phyloP scores from a whole-genome alignment of 2,113 vertebrate species.

The Okapia johnstoni region DNA sequence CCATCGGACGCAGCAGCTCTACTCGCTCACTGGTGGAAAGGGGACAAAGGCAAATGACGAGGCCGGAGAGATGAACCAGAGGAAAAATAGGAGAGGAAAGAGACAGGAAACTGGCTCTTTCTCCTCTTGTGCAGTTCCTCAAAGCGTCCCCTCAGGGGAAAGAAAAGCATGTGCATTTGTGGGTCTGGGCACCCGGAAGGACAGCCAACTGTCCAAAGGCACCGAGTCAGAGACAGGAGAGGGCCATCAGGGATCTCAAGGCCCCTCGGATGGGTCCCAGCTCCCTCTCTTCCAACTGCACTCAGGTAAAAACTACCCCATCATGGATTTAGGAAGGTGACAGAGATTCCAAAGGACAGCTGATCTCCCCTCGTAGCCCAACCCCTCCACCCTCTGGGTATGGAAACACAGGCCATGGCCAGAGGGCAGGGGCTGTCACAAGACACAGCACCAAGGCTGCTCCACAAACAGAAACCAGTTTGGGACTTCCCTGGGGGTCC shows the following conservation, averaged over 20 bases:
- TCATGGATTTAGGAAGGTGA: not conserved
- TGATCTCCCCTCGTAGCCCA: not conserved
- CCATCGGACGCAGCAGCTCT: fast-evolving
- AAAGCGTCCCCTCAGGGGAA: not conserved
- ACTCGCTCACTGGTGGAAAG: too few relatives aligned
- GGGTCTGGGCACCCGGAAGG: not conserved
- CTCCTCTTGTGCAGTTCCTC: not conserved
- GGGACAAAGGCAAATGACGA: not conserved
- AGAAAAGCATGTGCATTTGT: too few relatives aligned
- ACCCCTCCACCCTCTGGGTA: not conserved
- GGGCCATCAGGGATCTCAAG: not conserved
- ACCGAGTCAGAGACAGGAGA: not conserved
- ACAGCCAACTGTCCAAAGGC: not conserved
- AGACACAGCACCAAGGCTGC: not conserved
- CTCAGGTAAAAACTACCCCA: not conserved
- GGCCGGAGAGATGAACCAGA: not conserved
- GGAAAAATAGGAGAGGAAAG: not conserved
- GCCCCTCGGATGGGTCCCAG: not conserved
- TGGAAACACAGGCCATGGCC: not conserved
- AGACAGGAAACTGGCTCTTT: not conserved
- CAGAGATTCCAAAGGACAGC: not conserved
- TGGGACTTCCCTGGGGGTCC: not conserved
- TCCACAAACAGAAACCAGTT: not conserved
- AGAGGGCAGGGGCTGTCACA: not conserved
- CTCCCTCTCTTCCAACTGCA: not conserved